phyloP scores from a whole-genome alignment of 2,113 vertebrate genomes.

The Nerophis lumbriciformis region DNA sequence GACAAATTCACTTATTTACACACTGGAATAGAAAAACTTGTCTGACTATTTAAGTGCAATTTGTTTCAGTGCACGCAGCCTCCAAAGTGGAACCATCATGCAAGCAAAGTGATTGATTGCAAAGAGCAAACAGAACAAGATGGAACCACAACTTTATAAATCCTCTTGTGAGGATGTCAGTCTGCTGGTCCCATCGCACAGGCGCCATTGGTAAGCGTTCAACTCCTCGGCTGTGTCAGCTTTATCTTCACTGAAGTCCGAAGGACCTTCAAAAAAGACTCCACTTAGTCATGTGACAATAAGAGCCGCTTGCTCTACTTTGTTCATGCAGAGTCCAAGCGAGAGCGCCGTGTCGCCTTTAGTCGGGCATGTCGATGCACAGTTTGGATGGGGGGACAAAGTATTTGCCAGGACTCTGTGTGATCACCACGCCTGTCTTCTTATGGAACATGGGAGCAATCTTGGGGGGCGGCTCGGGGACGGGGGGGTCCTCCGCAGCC shows the following conservation, averaged over 20 bases:
- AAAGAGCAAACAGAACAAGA: no score
- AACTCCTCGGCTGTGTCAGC: not conserved
- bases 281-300: not conserved
- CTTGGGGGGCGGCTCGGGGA: slow-evolving; percentile 88
- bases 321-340: slow-evolving; percentile 8
- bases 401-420: slow-evolving; percentile 95
- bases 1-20: slow-evolving; percentile 5
- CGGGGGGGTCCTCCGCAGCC: slow-evolving; percentile 81
- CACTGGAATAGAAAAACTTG: not conserved
- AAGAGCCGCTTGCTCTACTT: not conserved
- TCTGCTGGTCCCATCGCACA: not conserved
- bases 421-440: slow-evolving; percentile 94
- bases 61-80: not conserved
- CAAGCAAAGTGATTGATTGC: not conserved
- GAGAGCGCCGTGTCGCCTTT: not conserved
- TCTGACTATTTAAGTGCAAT: slow-evolving; percentile 1
- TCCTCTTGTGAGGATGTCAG: not conserved
- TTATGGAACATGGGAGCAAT: slow-evolving; percentile 95
- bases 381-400: slow-evolving; percentile 92
- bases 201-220: not conserved
- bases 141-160: not conserved
- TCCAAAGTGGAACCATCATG: not conserved
- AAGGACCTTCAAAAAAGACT: not conserved
- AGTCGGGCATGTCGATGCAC: slow-evolving; percentile 97
- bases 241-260: not conserved